These are phyloP conservation scores for Deroplatys truncata DNA, from an alignment of 2,888 invertebrate species.

Conservation along the genomic window DNA sequence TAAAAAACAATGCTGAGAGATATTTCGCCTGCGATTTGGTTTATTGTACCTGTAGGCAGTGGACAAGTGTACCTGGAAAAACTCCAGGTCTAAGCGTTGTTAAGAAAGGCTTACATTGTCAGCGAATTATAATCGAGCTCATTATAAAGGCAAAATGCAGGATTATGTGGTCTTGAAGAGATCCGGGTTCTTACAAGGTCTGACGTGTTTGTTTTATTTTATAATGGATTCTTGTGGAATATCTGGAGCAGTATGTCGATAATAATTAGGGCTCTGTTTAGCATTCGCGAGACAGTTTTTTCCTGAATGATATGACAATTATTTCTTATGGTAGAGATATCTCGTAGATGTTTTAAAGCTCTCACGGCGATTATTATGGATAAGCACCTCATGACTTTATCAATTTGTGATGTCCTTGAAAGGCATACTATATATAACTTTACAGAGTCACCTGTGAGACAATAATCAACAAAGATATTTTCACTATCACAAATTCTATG, in stretches of 20 bases:
- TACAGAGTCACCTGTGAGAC: too few species aligned
- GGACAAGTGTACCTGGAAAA: neutral
- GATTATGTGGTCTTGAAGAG: neutral
- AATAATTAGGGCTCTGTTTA: neutral
- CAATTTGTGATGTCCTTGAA: too few species aligned
- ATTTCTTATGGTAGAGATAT: too few species aligned
- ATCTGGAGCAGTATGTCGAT: neutral
- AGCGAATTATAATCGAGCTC: neutral
- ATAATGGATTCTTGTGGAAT: neutral
- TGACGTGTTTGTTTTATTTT: neutral
- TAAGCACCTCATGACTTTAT: too few species aligned
- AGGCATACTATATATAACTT: too few species aligned
- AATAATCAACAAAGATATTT: too few species aligned
- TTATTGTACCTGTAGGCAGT: neutral
- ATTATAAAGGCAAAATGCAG: neutral
- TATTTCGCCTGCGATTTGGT: neutral
- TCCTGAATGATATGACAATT: too few species aligned
- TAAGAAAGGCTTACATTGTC: neutral
- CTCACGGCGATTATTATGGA: too few species aligned
- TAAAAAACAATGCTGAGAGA: neutral
- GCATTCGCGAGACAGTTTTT: too few species aligned
- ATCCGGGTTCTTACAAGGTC: neutral
- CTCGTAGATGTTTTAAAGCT: too few species aligned
- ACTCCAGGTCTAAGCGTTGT: neutral
- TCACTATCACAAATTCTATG: too few species aligned